Conservation (phyloP, 1,140 invertebrate genomes). For the Pomacea maculata region DNA sequence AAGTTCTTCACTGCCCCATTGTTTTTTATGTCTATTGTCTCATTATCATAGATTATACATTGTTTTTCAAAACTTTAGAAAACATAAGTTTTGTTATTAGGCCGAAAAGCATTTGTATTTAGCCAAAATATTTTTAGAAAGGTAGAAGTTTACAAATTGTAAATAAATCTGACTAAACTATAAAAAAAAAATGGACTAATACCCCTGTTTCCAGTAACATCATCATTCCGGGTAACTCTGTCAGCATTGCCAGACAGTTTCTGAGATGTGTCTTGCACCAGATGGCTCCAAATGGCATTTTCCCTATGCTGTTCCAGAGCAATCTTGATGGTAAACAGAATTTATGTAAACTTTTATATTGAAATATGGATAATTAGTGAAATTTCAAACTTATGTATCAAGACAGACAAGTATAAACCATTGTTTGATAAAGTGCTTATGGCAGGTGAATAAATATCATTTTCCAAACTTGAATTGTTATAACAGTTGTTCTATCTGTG, state of each 20-base stretch:
- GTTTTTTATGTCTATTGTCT: too few species aligned
- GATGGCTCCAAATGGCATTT: slow-evolving; percentile 93
- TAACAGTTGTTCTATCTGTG: neutral
- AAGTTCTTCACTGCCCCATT: too few species aligned
- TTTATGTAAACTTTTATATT: neutral
- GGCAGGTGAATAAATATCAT: neutral
- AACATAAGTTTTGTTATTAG: too few species aligned
- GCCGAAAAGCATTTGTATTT: too few species aligned
- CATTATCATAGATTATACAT: too few species aligned
- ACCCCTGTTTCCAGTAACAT: slow-evolving; percentile 70
- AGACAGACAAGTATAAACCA: too few species aligned
- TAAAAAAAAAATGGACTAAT: too few species aligned
- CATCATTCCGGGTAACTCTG: slow-evolving; percentile 65
- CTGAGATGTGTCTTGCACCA: slow-evolving; percentile 96
- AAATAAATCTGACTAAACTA: too few species aligned
- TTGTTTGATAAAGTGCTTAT: too few species aligned
- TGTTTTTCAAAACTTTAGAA: too few species aligned
- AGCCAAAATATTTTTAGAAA: too few species aligned
- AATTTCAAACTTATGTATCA: neutral
- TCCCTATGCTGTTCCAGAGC: slow-evolving; percentile 91
- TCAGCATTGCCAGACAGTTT: slow-evolving; percentile 95
- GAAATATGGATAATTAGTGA: neutral
- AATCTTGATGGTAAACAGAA: slow-evolving; percentile 53
- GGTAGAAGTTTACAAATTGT: too few species aligned
- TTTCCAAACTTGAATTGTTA: neutral